These are phyloP conservation scores for Cephus pygmeus DNA, from an alignment of 2,888 invertebrate species.

Conservation along the genomic window DNA sequence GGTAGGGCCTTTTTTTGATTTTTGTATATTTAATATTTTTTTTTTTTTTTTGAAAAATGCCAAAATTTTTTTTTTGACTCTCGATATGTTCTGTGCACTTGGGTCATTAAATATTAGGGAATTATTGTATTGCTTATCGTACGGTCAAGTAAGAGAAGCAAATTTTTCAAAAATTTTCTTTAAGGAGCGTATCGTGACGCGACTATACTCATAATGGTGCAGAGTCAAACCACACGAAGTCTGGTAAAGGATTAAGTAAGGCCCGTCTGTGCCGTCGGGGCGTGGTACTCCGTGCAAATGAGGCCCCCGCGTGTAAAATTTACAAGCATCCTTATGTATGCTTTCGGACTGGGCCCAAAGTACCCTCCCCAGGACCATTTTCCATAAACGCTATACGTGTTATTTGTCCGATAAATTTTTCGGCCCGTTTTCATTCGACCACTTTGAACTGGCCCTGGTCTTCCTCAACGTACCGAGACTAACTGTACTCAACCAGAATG, in stretches of 20 bases:
- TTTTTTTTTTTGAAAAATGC: not conserved
- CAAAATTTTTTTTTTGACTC: not conserved
- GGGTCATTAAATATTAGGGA: not conserved
- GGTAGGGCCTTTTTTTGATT: not conserved
- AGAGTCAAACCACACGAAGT: not conserved
- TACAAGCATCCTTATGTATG: not conserved
- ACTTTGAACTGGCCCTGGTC: not conserved
- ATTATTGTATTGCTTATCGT: not conserved
- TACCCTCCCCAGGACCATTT: not conserved
- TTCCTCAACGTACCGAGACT: not conserved
- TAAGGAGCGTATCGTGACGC: not conserved
- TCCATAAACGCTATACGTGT: not conserved
- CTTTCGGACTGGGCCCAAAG: not conserved
- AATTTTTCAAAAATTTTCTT: not conserved
- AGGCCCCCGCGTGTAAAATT: not conserved
- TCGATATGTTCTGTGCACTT: not conserved
- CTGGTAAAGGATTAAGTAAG: not conserved
- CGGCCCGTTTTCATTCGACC: not conserved
- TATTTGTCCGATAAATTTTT: not conserved
- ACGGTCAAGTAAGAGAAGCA: not conserved
- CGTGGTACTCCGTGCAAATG: not conserved
- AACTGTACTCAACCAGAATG: not conserved
- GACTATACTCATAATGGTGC: not conserved
- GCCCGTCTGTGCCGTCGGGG: not conserved
- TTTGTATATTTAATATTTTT: not conserved